A percentile compares a stretch with the other conserved stretches of the same genome.
These are phyloP conservation scores for Chascanopsetta lugubris DNA, from an alignment of 2,113 vertebrate genomes.

Conservation along the genomic window DNA sequence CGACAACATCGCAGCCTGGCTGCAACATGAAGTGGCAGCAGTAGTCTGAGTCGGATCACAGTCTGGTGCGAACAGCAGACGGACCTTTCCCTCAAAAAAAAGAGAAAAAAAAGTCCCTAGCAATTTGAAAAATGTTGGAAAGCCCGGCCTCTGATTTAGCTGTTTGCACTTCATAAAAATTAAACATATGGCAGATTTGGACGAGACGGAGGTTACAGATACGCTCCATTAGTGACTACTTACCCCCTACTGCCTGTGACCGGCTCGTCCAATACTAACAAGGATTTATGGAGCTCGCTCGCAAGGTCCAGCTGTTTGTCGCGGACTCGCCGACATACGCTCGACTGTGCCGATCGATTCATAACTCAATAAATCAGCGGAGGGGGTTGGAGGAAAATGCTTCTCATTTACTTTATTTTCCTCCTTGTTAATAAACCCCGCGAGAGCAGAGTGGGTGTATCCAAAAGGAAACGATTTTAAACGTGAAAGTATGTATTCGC, in stretches of 20 bases:
- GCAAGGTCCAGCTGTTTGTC: background rate
- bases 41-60: slow-evolving; percentile 39
- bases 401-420: background rate
- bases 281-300: background rate
- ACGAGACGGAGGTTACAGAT: slow-evolving; percentile 8
- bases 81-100: slow-evolving; percentile 3
- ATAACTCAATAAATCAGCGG: background rate
- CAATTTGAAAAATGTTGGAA: slow-evolving; percentile 27
- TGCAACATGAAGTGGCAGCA: slow-evolving; percentile 45
- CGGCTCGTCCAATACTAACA: slow-evolving; percentile 2
- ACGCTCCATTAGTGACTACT: slow-evolving; percentile 31
- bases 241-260: slow-evolving; percentile 3
- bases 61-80: slow-evolving; percentile 35
- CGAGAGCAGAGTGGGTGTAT: background rate
- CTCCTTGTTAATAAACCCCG: background rate
- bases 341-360: background rate
- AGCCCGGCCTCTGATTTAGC: slow-evolving; percentile 16
- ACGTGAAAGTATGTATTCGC: background rate
- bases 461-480: background rate
- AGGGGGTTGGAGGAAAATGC: background rate
- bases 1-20: slow-evolving; percentile 33
- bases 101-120: slow-evolving; percentile 6
- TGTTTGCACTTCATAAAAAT: slow-evolving; percentile 19
- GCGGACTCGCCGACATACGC: background rate
- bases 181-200: slow-evolving; percentile 27